These are phyloP conservation scores for Darevskia mixta DNA, from an alignment of 2,797 vertebrate genomes.

Conservation along the genomic window DNA sequence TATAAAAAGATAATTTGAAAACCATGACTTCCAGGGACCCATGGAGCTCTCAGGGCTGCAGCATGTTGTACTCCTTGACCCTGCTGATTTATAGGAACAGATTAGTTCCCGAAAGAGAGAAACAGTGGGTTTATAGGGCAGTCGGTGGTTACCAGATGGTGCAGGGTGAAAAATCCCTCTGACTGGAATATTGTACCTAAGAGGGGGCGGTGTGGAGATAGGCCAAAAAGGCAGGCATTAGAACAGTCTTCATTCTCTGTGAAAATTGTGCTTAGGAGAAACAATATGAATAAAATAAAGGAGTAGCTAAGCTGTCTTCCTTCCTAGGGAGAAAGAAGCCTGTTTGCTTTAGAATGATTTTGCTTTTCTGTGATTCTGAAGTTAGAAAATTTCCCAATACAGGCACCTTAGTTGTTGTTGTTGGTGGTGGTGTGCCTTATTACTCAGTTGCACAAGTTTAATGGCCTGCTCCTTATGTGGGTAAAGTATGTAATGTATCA, in stretches of 20 bases:
- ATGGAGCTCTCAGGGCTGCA: background rate
- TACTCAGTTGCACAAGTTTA: slow-evolving; percentile 28
- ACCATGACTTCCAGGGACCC: background rate
- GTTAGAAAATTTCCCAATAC: slow-evolving; percentile 11
- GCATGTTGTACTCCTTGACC: slow-evolving; percentile 3
- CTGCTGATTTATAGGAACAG: slow-evolving; percentile 38
- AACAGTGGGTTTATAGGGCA: background rate
- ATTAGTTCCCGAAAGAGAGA: slow-evolving; percentile 8
- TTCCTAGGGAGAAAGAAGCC: background rate
- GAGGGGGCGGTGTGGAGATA: background rate
- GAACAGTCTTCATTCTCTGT: background rate
- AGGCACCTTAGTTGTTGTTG: slow-evolving; percentile 12
- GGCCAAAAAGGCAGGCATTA: background rate
- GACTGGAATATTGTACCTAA: background rate
- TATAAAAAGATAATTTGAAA: background rate
- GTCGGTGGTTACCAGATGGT: background rate
- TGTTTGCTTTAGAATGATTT: background rate
- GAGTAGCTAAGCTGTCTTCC: background rate
- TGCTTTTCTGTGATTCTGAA: background rate
- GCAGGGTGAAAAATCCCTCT: background rate
- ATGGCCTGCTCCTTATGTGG: slow-evolving; percentile 65
- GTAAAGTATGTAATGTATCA: slow-evolving; percentile 50
- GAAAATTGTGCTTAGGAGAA: background rate
- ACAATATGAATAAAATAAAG: background rate
- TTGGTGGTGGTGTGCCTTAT: slow-evolving; percentile 3